phyloP scores from a whole-genome alignment of 1,140 invertebrate genomes.

The Thalassaphorura encarpata region DNA sequence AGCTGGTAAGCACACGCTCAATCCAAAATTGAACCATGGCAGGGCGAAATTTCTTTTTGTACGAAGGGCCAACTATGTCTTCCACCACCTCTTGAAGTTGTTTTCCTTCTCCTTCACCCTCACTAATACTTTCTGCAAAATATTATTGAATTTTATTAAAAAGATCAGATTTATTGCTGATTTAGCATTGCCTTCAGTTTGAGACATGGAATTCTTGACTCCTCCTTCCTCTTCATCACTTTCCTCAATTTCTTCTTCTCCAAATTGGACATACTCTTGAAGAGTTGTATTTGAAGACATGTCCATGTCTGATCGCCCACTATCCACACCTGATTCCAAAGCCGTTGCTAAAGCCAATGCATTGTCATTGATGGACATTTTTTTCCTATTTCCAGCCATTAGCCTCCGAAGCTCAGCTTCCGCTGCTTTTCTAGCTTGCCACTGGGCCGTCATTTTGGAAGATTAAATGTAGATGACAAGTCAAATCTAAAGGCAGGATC shows the following conservation, averaged over 20 bases:
- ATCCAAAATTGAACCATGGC: conserved; percentile 28
- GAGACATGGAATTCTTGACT: not conserved
- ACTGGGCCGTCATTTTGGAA: too few relatives aligned
- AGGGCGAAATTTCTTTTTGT: conserved; percentile 31
- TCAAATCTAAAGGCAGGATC: too few relatives aligned
- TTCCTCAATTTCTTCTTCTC: not conserved
- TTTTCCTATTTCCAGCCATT: too few relatives aligned
- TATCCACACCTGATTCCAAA: too few relatives aligned
- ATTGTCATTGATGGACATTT: too few relatives aligned
- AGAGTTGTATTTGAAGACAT: too few relatives aligned
- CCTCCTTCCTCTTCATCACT: not conserved
- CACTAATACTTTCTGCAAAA: not conserved
- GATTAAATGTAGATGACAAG: too few relatives aligned
- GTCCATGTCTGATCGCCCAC: too few relatives aligned
- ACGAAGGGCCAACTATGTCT: conserved; percentile 12
- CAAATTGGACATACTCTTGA: not conserved
- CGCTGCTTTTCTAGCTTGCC: too few relatives aligned
- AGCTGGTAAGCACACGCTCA: conserved; percentile 26
- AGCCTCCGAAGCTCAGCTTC: too few relatives aligned
- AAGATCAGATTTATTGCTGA: not conserved
- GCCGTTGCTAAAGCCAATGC: too few relatives aligned
- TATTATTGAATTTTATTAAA: not conserved
- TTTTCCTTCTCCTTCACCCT: not conserved
- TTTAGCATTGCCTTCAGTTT: not conserved
- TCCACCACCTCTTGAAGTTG: not conserved